Conservation (phyloP, 2,113 vertebrate genomes). For the Pterocles burchelli region DNA sequence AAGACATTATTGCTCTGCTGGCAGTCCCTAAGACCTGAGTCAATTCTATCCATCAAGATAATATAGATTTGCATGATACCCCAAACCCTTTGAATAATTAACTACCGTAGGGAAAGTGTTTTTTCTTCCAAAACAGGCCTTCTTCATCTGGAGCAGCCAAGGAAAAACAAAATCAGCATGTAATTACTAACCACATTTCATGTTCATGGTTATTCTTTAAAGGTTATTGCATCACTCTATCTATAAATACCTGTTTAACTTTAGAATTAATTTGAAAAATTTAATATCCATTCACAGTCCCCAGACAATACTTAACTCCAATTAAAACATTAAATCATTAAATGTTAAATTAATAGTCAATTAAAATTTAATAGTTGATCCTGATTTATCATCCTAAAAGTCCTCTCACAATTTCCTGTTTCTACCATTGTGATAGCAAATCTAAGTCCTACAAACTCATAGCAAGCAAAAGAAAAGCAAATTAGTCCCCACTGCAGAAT, state of each 20-base stretch:
- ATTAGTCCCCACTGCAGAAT: not conserved
- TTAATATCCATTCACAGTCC: not conserved
- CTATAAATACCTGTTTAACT: not conserved
- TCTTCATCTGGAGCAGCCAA: not conserved
- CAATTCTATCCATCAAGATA: not conserved
- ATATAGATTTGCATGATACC: not conserved
- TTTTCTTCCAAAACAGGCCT: not conserved
- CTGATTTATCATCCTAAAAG: not conserved
- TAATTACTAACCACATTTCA: not conserved
- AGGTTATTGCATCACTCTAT: not conserved
- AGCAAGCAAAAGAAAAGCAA: not conserved
- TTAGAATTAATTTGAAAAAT: not conserved
- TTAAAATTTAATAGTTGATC: not conserved
- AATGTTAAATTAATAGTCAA: not conserved
- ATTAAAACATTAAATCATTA: not conserved
- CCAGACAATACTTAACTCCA: not conserved
- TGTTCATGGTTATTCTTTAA: not conserved
- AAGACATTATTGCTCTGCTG: not conserved
- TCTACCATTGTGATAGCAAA: not conserved
- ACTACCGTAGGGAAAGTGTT: not conserved
- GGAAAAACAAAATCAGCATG: not conserved
- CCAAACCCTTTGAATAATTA: not conserved
- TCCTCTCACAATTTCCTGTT: not conserved
- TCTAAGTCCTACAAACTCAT: not conserved
- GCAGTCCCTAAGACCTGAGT: not conserved